phyloP scores from a whole-genome alignment of 37 sponge, comb jelly and placozoan genomes.

The Axinella damicornis region DNA sequence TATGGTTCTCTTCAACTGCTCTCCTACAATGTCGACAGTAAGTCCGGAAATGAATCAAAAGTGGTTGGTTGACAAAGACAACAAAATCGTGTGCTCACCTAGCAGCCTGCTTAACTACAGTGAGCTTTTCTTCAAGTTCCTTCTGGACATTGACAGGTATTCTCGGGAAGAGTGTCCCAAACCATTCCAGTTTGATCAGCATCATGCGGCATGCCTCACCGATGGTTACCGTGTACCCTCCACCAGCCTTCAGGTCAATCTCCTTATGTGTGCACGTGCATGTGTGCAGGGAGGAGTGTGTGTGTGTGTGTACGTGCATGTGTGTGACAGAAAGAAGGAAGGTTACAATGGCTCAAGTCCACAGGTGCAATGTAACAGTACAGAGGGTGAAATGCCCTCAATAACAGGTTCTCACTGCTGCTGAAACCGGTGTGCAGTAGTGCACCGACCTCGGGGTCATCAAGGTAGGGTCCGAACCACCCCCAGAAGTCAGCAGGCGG shows the following conservation, averaged over 20 bases:
- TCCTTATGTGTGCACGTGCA: constrained; percentile 61
- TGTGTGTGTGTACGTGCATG: background rate
- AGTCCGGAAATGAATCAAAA: too few relatives aligned
- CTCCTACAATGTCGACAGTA: too few relatives aligned
- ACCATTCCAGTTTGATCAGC: constrained; percentile 97
- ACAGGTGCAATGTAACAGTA: too few relatives aligned
- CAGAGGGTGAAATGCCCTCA: background rate
- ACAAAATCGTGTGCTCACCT: constrained; percentile 12
- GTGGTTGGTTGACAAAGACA: too few relatives aligned
- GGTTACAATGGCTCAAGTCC: background rate
- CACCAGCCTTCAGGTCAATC: constrained; percentile 96
- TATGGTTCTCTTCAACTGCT: background rate
- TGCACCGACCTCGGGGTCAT: constrained; percentile 93
- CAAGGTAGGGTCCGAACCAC: constrained; percentile 96
- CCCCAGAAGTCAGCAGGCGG: constrained; percentile 94
- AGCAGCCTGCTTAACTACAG: constrained; percentile 10
- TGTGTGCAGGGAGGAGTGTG: background rate
- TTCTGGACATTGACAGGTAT: constrained; percentile 86
- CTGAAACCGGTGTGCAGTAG: background rate
- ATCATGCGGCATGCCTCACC: constrained; percentile 95
- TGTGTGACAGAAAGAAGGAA: background rate
- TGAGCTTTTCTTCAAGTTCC: constrained; percentile 59
- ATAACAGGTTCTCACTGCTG: constrained; percentile 39
- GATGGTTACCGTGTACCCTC: constrained; percentile 86
- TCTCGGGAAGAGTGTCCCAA: constrained; percentile 96